Percentiles rank a stretch among this genome's conserved stretches.
phyloP scores from a whole-genome alignment of 2,797 vertebrate genomes.

The Bryconaethiops microstoma region DNA sequence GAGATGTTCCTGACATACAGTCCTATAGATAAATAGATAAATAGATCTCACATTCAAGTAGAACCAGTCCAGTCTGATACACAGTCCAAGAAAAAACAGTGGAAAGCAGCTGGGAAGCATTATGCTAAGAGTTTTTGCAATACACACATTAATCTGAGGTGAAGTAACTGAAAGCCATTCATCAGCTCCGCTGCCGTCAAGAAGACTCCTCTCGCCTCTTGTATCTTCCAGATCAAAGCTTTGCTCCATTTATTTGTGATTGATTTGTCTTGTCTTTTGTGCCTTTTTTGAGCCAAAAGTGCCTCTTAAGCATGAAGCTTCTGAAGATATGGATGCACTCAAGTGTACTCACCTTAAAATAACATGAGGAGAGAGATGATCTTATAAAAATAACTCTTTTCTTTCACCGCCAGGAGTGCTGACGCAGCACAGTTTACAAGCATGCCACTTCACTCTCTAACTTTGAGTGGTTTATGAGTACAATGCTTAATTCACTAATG shows the following conservation, averaged over 20 bases:
- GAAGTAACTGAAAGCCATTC: background rate
- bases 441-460: background rate
- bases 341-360: constrained; percentile 39
- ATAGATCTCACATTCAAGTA: too few relatives aligned
- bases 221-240: constrained; percentile 18
- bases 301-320: background rate
- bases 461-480: background rate
- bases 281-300: constrained; percentile 2
- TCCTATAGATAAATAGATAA: background rate
- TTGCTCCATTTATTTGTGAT: constrained; percentile 6
- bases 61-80: background rate
- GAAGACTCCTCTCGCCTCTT: background rate
- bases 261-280: constrained; percentile 19
- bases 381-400: constrained; percentile 27
- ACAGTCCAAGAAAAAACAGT: background rate
- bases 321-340: constrained; percentile 16
- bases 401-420: constrained; percentile 32
- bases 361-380: constrained; percentile 40
- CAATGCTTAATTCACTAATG: background rate
- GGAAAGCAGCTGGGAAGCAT: too few relatives aligned
- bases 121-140: background rate
- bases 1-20: background rate
- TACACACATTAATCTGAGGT: background rate
- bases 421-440: background rate
- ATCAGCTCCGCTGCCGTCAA: background rate